Evolutionary conservation across 2,113 vertebrate genomes (phyloP).

Genomic region (Ranitomeya imitator): DNA sequence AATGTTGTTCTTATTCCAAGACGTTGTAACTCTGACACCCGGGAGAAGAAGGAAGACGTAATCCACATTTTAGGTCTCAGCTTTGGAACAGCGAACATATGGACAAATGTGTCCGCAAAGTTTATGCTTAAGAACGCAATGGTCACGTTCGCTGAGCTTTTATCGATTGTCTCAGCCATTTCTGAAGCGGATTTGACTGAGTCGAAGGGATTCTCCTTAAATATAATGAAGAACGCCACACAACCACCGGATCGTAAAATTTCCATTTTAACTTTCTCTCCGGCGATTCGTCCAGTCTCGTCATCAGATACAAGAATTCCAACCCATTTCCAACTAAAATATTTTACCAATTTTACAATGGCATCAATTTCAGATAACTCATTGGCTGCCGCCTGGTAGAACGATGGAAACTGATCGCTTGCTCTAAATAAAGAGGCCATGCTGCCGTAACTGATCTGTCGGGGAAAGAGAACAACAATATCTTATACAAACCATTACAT

Average conservation of each 20-base stretch:
- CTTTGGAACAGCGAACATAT: neutral
- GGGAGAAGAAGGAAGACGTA: neutral
- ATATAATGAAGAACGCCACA: neutral
- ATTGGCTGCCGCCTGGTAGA: neutral
- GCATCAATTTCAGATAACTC: neutral
- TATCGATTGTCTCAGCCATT: neutral
- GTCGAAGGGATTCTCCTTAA: no score
- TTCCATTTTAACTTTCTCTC: neutral
- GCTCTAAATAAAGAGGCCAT: neutral
- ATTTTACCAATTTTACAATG: neutral
- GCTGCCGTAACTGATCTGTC: neutral
- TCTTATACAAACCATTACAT: no score
- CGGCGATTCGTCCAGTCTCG: neutral
- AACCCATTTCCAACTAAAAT: conserved; percentile 29
- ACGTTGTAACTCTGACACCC: neutral
- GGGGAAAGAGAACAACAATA: neutral
- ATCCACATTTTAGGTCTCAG: neutral
- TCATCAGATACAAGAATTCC: conserved; percentile 1
- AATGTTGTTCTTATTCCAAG: neutral
- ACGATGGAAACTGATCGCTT: neutral
- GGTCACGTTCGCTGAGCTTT: neutral
- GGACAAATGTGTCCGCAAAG: neutral
- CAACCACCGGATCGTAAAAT: neutral
- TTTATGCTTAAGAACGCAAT: neutral
- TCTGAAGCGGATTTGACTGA: neutral